These are phyloP conservation scores for Noctua janthina DNA, from an alignment of 2,888 invertebrate genomes.

Conservation along the genomic window DNA sequence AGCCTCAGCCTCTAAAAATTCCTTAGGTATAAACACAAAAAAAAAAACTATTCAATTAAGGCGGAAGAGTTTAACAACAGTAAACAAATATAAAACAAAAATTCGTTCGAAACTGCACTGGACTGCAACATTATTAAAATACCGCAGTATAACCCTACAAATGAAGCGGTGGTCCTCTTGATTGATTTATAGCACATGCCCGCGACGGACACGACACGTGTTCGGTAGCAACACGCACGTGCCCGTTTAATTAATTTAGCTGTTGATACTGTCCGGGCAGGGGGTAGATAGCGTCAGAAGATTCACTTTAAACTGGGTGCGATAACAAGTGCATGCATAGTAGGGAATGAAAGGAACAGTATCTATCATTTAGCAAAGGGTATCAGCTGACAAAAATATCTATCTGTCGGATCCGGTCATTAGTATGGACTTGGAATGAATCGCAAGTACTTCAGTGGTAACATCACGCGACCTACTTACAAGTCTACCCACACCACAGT, in stretches of 20 bases:
- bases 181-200: slow-evolving; percentile 77
- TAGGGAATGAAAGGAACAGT: neutral
- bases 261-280: slow-evolving; percentile 65
- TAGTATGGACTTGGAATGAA: too few relatives aligned
- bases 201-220: slow-evolving; percentile 71
- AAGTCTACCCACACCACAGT: too few relatives aligned
- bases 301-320: neutral
- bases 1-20: neutral
- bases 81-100: neutral
- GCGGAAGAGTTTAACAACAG: neutral
- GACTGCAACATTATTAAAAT: slow-evolving; percentile 65
- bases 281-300: slow-evolving; percentile 37
- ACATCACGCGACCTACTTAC: too few relatives aligned
- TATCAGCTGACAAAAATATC: neutral
- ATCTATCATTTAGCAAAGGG: neutral
- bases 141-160: slow-evolving; percentile 69
- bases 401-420: too few relatives aligned
- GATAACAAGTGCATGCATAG: neutral
- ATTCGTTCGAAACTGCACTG: slow-evolving; percentile 34
- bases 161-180: slow-evolving; percentile 74
- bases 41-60: slow-evolving; percentile 33
- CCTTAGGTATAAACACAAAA: neutral
- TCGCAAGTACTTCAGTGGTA: too few relatives aligned
- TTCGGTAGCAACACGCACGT: slow-evolving; percentile 73
- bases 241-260: slow-evolving; percentile 80